Conservation (phyloP, 2,888 invertebrate genomes). For the Ceratothoa steindachneri region DNA sequence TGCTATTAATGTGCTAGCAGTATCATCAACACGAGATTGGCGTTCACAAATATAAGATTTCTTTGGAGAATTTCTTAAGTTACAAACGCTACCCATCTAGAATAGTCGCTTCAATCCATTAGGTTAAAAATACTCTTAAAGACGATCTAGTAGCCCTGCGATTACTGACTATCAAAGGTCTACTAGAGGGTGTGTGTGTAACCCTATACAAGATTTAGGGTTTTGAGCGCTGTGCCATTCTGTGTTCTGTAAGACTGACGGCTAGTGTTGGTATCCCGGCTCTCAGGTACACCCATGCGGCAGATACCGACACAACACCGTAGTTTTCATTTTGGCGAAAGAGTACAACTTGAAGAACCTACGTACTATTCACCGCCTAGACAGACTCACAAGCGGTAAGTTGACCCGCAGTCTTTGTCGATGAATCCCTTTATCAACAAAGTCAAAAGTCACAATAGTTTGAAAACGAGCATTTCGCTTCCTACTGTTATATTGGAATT, state of each 20-base stretch:
- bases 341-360: slow-evolving; percentile 91
- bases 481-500: too few relatives aligned
- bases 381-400: slow-evolving; percentile 78
- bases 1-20: too few relatives aligned
- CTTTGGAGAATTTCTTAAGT: background rate
- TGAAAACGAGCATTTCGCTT: too few relatives aligned
- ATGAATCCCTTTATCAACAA: slow-evolving; percentile 11
- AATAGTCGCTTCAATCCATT: background rate
- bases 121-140: background rate
- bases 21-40: too few relatives aligned
- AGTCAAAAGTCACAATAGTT: slow-evolving; percentile 1
- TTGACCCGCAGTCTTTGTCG: slow-evolving; percentile 18
- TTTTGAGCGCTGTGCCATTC: background rate
- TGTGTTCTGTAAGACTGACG: slow-evolving; percentile 7
- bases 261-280: slow-evolving; percentile 8
- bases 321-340: slow-evolving; percentile 92
- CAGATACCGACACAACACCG: slow-evolving; percentile 93
- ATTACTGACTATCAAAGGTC: background rate
- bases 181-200: slow-evolving; percentile 4
- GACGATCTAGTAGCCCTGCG: background rate
- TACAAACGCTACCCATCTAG: background rate
- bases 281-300: slow-evolving; percentile 95
- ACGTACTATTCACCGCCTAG: slow-evolving; percentile 89
- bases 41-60: too few relatives aligned
- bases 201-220: background rate